Evolutionary conservation across 2,888 invertebrate species (phyloP).

Genomic region (Mactromeris polynyma): DNA sequence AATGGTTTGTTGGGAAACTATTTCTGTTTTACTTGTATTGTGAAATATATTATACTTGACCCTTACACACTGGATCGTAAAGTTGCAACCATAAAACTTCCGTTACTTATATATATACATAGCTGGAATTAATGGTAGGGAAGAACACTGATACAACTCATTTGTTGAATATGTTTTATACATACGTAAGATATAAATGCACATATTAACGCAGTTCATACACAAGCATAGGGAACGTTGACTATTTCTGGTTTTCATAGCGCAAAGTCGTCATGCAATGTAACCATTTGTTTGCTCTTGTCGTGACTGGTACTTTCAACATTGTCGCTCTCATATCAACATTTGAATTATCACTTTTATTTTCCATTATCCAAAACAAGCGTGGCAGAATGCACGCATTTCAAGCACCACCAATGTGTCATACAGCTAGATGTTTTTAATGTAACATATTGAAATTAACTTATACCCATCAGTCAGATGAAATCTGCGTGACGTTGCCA

Average conservation of each 20-base stretch:
- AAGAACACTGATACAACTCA: too few relatives aligned
- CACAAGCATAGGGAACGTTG: background rate
- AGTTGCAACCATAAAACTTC: too few relatives aligned
- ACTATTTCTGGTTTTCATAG: too few relatives aligned
- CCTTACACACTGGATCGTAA: too few relatives aligned
- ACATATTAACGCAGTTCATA: slow-evolving; percentile 2
- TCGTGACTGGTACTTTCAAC: background rate
- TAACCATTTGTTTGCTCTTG: background rate
- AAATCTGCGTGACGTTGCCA: background rate
- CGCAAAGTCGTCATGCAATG: background rate
- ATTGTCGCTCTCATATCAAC: background rate
- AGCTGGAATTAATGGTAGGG: too few relatives aligned
- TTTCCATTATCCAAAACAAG: background rate
- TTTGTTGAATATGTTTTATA: background rate
- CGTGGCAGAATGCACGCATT: slow-evolving; percentile 12
- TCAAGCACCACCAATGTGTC: background rate
- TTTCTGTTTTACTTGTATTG: too few relatives aligned
- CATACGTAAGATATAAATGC: background rate
- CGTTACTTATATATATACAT: too few relatives aligned
- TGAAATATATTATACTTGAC: too few relatives aligned
- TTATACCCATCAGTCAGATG: background rate
- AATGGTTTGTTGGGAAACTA: too few relatives aligned
- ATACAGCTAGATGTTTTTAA: background rate
- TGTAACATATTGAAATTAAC: background rate
- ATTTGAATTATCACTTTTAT: background rate